Evolutionary conservation across 2,797 vertebrate genomes (phyloP).

Genomic region (Oreochromis mossambicus): DNA sequence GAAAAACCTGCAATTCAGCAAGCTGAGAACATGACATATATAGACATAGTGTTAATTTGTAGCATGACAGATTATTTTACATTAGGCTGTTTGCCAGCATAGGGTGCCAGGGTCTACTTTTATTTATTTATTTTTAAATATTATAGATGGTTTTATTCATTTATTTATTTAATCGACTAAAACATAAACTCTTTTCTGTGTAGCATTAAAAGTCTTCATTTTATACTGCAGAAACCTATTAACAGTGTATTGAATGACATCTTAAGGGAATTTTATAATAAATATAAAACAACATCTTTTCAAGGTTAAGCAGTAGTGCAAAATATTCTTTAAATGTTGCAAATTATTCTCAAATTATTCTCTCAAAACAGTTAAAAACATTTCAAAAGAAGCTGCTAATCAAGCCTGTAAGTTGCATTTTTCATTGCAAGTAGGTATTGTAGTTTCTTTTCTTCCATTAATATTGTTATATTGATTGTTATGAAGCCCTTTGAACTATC

Average conservation of each 20-base stretch:
- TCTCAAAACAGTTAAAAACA: background rate
- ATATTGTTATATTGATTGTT: background rate
- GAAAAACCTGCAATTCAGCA: background rate
- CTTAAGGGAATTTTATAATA: background rate
- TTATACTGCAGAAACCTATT: background rate
- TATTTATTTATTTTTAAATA: background rate
- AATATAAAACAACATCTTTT: background rate
- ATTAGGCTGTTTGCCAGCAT: background rate
- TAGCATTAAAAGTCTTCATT: background rate
- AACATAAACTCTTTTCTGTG: background rate
- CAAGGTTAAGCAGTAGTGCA: background rate
- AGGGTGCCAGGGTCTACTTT: background rate
- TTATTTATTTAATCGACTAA: background rate
- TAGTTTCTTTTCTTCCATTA: background rate
- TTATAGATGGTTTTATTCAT: background rate
- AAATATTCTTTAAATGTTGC: background rate
- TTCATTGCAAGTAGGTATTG: fast-evolving
- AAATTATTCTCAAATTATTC: background rate
- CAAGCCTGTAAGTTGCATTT: background rate
- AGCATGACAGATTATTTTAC: background rate
- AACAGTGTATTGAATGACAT: fast-evolving
- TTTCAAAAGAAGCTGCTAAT: background rate
- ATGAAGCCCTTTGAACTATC: background rate
- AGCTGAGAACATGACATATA: no score
- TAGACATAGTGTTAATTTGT: background rate